Evolutionary conservation across 2,113 vertebrate species (phyloP), one percentile per base, ranked within the genome.

Genomic region (Turnix velox): DNA sequence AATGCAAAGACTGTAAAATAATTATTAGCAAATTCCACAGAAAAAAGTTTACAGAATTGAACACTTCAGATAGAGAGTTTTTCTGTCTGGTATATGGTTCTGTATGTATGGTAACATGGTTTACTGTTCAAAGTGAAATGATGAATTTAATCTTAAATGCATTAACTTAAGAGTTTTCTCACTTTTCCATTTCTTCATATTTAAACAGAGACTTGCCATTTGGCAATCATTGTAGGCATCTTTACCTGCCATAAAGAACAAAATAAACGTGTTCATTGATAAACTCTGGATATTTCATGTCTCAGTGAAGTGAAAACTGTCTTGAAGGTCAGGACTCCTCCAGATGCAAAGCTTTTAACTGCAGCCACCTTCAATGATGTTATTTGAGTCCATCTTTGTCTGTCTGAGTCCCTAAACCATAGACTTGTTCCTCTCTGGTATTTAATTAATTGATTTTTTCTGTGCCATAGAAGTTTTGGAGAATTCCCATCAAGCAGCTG

Each of bases 341-440:
- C 25, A 49, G 48, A 63, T 43, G 18, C 9, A 63, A 77, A 81
- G 20, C 9, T 51, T 46, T 48, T 24, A 37, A 14, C 42, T 80
- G 22, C 19, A 23, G 16, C 24, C 24, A 40, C 1, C 2, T 74
- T 66, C 10, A 9, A 22, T 20, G 31, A 59, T 30, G 45, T 51
- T 51, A 14, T 42, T 46, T 57, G 24, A 74, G 31, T 42, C 19
- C 27, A 22, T 14, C 1, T 0, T 14, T 46, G 7, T 8, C n/a
- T 66, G 8, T 23, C 46, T 66, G 31, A 1, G 13, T 51, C 19
- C 27, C 42, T 79, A 79, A 71, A 66, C 9, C 18, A 78, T 30
- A 57, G 17, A 17, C 4, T 33, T 12, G 16, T 73, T 91, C 20
- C n/a, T 66, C 28, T 55, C 14, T 11, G 9, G 3, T 46, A 54